Conservation (phyloP, 2,888 invertebrate genomes). For the Temnothorax rugatulus region DNA sequence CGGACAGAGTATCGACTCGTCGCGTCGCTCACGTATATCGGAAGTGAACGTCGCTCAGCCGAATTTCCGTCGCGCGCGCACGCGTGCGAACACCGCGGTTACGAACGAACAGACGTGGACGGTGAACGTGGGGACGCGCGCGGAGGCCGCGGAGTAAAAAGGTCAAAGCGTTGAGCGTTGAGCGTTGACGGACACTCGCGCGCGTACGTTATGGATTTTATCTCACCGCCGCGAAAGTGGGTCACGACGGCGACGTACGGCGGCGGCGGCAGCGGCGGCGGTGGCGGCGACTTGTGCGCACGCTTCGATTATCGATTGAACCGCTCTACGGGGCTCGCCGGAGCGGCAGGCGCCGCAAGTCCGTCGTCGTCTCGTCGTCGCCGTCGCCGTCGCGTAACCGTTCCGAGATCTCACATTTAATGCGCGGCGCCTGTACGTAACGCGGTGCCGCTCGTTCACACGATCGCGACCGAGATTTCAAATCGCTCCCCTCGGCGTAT, state of each 20-base stretch:
- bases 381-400: conserved; percentile 23
- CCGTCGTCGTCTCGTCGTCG: conserved; percentile 64
- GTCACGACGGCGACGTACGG: conserved; percentile 77
- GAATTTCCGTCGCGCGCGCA: conserved; percentile 25
- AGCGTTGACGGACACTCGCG: conserved; percentile 52
- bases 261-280: neutral
- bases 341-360: conserved; percentile 69
- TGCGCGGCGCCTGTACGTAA: conserved; percentile 45
- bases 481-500: neutral
- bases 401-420: conserved; percentile 70
- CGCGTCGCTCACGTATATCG: neutral
- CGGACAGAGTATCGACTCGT: neutral
- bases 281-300: conserved; percentile 80
- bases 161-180: conserved; percentile 59
- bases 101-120: conserved; percentile 2
- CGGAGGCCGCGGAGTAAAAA: conserved; percentile 58
- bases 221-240: conserved; percentile 79
- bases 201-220: conserved; percentile 82
- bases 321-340: conserved; percentile 58
- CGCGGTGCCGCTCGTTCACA: neutral
- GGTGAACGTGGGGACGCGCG: conserved; percentile 34
- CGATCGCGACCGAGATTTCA: neutral
- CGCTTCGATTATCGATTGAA: conserved; percentile 85
- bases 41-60: neutral
- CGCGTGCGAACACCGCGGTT: neutral